These are phyloP conservation scores for Oreortyx pictus DNA, from an alignment of 2,797 vertebrate species.

Conservation along the genomic window DNA sequence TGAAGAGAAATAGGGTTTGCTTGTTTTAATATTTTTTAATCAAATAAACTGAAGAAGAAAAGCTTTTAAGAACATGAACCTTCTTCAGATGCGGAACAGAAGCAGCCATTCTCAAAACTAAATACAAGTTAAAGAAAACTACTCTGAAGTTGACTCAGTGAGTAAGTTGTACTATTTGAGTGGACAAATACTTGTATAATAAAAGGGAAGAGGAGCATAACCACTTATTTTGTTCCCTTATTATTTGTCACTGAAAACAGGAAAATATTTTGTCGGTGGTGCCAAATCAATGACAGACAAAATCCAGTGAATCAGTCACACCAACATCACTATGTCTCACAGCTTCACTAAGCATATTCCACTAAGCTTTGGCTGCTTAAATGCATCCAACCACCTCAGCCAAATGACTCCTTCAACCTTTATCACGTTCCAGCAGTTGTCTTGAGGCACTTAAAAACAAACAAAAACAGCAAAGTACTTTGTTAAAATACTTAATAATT, in stretches of 20 bases:
- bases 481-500: not conserved
- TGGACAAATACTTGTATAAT: not conserved
- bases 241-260: not conserved
- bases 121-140: not conserved
- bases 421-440: not conserved
- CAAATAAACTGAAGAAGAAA: not conserved
- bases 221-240: not conserved
- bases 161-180: not conserved
- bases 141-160: not conserved
- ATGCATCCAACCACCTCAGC: not conserved
- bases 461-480: not conserved
- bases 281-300: not conserved
- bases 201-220: not conserved
- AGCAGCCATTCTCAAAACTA: not conserved
- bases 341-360: not conserved
- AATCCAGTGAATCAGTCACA: not conserved
- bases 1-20: not conserved
- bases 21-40: not conserved
- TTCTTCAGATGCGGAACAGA: not conserved
- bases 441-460: not conserved
- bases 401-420: not conserved
- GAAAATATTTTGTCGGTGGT: not conserved
- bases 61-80: not conserved
- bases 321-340: not conserved
- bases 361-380: not conserved